phyloP scores from a whole-genome alignment of 2,797 vertebrate genomes.

The Sebastes reedi region DNA sequence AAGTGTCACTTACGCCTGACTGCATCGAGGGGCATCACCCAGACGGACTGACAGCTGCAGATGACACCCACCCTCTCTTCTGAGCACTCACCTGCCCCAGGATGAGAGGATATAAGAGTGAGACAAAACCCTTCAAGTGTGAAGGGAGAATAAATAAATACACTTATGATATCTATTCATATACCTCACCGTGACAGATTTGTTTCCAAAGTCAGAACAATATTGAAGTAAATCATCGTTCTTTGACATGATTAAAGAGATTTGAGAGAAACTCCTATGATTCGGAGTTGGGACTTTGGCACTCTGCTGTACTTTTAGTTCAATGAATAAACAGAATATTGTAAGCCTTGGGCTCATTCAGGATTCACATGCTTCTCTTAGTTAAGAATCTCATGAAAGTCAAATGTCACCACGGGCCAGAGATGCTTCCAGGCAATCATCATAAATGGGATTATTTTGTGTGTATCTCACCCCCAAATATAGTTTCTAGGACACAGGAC shows the following conservation, averaged over 20 bases:
- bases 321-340: conserved; percentile 9
- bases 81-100: conserved; percentile 16
- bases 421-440: conserved; percentile 17
- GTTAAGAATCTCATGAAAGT: conserved; percentile 40
- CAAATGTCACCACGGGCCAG: conserved; percentile 29
- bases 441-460: conserved; percentile 18
- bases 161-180: neutral
- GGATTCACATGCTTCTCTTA: conserved; percentile 40
- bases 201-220: neutral
- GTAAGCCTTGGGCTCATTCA: conserved; percentile 9
- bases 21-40: conserved; percentile 28
- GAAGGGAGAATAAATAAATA: neutral
- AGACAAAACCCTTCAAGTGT: neutral
- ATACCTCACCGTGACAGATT: neutral
- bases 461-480: neutral
- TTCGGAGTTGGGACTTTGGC: neutral
- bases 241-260: neutral
- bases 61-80: conserved; percentile 43
- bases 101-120: neutral
- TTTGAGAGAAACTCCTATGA: neutral
- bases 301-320: neutral
- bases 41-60: conserved; percentile 58
- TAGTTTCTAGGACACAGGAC: neutral
- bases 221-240: neutral
- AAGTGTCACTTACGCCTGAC: conserved; percentile 62